phyloP scores from a whole-genome alignment of 2,888 invertebrate species.

The Cenopis cana region DNA sequence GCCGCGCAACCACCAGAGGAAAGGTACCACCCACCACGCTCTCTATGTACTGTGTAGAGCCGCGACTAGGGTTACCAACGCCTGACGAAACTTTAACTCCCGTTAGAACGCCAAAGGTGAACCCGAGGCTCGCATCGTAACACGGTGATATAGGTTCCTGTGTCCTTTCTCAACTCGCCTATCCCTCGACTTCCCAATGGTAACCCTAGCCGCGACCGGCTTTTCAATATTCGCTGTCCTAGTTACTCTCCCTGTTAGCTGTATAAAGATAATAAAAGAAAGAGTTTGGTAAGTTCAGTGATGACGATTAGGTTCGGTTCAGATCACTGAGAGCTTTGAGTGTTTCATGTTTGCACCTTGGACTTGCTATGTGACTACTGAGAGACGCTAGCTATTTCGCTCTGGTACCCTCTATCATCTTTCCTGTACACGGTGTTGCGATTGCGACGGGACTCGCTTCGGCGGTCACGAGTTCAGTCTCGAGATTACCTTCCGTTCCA shows the following conservation, averaged over 20 bases:
- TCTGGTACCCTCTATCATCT: constrained; percentile 84
- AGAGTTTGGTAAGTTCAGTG: constrained; percentile 79
- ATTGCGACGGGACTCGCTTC: constrained; percentile 81
- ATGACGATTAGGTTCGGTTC: constrained; percentile 66
- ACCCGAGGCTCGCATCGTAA: constrained; percentile 42
- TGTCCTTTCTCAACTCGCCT: constrained; percentile 31
- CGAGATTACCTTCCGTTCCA: constrained; percentile 31
- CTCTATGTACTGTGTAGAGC: constrained; percentile 61
- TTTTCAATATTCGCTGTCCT: constrained; percentile 67
- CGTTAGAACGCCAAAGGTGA: constrained; percentile 13
- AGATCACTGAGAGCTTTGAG: constrained; percentile 85
- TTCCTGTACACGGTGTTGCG: constrained; percentile 81
- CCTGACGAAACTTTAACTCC: constrained; percentile 20
- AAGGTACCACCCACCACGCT: constrained; percentile 71
- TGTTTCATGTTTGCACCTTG: constrained; percentile 87
- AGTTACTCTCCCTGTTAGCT: constrained; percentile 70
- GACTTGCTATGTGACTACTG: constrained; percentile 85
- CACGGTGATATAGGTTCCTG: constrained; percentile 43
- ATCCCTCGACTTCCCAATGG: constrained; percentile 36
- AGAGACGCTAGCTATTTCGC: constrained; percentile 84
- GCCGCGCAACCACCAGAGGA: constrained; percentile 76
- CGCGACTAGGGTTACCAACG: constrained; percentile 49
- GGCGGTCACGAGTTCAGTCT: constrained; percentile 54
- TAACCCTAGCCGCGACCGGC: constrained; percentile 49
- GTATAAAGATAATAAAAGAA: constrained; percentile 53